phyloP scores from a whole-genome alignment of 2,113 vertebrate genomes.

The Phrynosoma platyrhinos region DNA sequence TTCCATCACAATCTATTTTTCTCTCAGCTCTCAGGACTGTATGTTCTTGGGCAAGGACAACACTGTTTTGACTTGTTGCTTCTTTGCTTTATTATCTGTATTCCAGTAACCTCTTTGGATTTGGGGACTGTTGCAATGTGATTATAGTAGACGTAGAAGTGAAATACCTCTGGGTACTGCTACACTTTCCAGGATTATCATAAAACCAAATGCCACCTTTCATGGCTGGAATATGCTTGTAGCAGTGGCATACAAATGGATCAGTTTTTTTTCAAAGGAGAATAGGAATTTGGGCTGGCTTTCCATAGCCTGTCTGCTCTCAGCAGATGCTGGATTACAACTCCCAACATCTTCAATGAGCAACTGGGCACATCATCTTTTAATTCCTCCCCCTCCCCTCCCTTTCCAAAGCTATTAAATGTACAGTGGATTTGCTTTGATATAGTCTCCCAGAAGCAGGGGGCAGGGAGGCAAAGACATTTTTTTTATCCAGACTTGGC shows the following conservation, averaged over 20 bases:
- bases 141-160: not conserved
- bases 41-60: not conserved
- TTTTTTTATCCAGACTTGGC: not conserved
- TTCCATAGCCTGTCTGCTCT: not conserved
- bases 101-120: not conserved
- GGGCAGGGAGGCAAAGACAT: not conserved
- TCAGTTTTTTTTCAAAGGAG: not conserved
- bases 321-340: not conserved
- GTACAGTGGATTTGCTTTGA: too few species aligned
- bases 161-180: not conserved
- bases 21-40: not conserved
- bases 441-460: not conserved
- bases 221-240: too few species aligned
- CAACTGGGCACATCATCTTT: not conserved
- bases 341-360: not conserved
- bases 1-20: not conserved
- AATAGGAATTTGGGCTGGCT: not conserved
- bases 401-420: not conserved
- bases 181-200: not conserved
- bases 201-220: not conserved
- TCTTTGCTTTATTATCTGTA: not conserved
- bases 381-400: not conserved
- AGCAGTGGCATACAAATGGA: not conserved
- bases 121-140: not conserved
- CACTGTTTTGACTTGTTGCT: constrained; percentile 29